Evolutionary conservation across 1,140 invertebrate species (phyloP).

Genomic region (Teleogryllus occipitalis): DNA sequence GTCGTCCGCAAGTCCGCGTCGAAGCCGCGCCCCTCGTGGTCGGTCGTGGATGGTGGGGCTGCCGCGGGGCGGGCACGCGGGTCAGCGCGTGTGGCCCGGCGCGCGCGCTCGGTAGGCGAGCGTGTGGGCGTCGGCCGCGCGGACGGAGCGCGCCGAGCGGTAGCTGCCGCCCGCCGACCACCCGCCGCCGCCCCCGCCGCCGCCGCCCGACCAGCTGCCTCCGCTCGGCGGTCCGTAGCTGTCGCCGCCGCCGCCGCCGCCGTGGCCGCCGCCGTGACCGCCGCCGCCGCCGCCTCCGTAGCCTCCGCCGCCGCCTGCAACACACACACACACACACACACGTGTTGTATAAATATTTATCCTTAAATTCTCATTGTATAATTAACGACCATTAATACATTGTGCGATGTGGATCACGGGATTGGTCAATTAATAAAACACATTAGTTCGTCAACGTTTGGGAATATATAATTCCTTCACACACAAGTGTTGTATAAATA

Average conservation of each 20-base stretch:
- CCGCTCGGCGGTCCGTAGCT: neutral
- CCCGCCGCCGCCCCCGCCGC: neutral
- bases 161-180: neutral
- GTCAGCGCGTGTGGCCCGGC: neutral
- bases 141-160: neutral
- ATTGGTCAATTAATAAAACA: no score
- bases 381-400: no score
- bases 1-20: neutral
- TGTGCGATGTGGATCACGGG: no score
- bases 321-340: neutral
- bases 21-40: no score
- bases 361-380: no score
- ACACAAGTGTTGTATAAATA: no score
- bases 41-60: neutral
- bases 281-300: conserved; percentile 18
- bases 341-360: no score
- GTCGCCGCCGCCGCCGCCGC: neutral
- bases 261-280: neutral
- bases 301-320: conserved; percentile 6
- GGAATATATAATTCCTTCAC: no score
- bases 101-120: neutral
- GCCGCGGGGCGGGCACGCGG: neutral
- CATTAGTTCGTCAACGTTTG: no score
- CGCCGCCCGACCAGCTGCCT: neutral
- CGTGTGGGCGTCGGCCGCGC: neutral